A percentile compares a stretch with the other conserved stretches of the same genome.
These are phyloP conservation scores for Drosophila eohydei DNA, from an alignment of 2,888 invertebrate genomes.

Conservation along the genomic window DNA sequence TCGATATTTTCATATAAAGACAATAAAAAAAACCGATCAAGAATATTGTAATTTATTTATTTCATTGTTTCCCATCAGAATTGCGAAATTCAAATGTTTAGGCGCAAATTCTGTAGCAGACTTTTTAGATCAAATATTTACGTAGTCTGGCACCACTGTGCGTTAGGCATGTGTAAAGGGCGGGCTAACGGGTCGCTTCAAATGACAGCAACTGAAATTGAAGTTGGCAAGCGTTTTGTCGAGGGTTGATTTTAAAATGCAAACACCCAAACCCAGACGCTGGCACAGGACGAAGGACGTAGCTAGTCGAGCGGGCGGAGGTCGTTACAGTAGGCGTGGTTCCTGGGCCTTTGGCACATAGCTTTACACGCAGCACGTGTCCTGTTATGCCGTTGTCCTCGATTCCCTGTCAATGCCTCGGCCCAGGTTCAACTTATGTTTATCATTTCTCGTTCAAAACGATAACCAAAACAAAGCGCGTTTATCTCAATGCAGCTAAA, in stretches of 20 bases:
- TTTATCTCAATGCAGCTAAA: constrained; percentile 71
- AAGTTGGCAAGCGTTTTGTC: constrained; percentile 74
- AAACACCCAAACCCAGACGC: constrained; percentile 59
- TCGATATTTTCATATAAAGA: too few relatives aligned
- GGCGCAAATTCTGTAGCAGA: background rate
- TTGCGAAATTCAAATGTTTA: background rate
- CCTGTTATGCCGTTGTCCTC: constrained; percentile 34
- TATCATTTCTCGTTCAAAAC: constrained; percentile 51
- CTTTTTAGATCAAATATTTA: background rate
- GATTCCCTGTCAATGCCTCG: constrained; percentile 49
- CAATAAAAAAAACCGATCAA: too few relatives aligned
- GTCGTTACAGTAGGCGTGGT: constrained; percentile 47
- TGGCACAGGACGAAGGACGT: constrained; percentile 16
- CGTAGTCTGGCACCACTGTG: constrained; percentile 25
- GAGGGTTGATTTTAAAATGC: constrained; percentile 78
- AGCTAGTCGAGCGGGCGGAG: constrained; percentile 21
- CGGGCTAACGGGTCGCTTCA: constrained; percentile 44
- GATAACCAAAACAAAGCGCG: constrained; percentile 65
- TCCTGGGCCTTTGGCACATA: constrained; percentile 56
- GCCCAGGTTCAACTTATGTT: constrained; percentile 54
- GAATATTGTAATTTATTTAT: too few relatives aligned
- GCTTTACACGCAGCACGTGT: constrained; percentile 67
- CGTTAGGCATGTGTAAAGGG: constrained; percentile 10
- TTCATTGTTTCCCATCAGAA: background rate
- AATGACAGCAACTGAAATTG: constrained; percentile 76